These are phyloP conservation scores for Falco cherrug DNA, from an alignment of 2,797 vertebrate genomes.

Conservation along the genomic window DNA sequence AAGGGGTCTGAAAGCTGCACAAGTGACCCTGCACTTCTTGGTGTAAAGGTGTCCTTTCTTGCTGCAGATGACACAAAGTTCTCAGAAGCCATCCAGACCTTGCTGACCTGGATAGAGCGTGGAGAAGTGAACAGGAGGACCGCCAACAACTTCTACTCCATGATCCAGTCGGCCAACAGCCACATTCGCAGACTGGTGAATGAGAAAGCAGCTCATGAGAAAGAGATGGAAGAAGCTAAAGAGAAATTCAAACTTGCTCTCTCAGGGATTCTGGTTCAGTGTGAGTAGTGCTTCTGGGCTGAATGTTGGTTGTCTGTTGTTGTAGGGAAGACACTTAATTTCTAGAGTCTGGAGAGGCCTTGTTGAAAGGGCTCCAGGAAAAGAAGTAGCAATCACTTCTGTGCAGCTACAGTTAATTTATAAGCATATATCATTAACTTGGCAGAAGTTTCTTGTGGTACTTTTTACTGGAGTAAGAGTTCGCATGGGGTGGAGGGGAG, in stretches of 20 bases:
- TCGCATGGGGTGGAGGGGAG: not conserved
- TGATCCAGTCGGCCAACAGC: slow-evolving; percentile 97
- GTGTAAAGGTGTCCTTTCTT: not conserved
- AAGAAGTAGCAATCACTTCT: not conserved
- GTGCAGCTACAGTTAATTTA: not conserved
- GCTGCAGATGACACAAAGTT: slow-evolving; percentile 88
- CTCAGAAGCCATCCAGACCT: slow-evolving; percentile 88
- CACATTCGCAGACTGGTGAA: slow-evolving; percentile 90
- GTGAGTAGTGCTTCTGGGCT: slow-evolving; percentile 80
- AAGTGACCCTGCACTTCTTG: not conserved
- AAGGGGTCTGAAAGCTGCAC: not conserved
- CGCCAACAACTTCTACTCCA: slow-evolving; percentile 97
- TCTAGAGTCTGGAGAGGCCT: not conserved
- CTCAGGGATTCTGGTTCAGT: slow-evolving; percentile 90
- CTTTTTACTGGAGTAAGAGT: not conserved
- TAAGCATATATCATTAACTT: not conserved
- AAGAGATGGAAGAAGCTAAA: slow-evolving; percentile 96
- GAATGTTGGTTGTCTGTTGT: not conserved
- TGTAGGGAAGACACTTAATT: not conserved
- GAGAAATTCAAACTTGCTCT: slow-evolving; percentile 95
- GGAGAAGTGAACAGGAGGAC: slow-evolving; percentile 95
- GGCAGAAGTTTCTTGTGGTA: not conserved
- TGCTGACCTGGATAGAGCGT: slow-evolving; percentile 94
- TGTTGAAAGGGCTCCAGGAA: not conserved
- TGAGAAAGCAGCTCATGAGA: slow-evolving; percentile 91